Conservation (phyloP, 2,888 invertebrate genomes). For the Drosophila engyochracea region DNA sequence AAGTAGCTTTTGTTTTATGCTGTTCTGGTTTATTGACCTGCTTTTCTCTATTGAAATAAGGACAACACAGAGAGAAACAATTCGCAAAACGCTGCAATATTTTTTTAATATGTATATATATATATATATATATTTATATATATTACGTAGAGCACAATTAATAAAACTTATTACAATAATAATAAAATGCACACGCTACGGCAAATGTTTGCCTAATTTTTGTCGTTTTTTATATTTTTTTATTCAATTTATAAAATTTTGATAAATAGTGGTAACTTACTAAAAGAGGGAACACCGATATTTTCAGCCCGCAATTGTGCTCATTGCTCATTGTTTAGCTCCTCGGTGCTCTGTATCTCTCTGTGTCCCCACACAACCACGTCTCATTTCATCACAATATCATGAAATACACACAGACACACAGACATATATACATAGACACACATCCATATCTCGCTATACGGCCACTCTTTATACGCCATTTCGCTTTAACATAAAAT, state of each 20-base stretch:
- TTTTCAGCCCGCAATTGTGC: constrained; percentile 82
- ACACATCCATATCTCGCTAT: too few relatives aligned
- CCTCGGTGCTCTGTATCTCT: constrained; percentile 39
- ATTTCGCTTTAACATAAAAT: too few relatives aligned
- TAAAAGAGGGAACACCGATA: constrained; percentile 75
- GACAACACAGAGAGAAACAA: neutral
- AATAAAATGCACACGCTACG: constrained; percentile 29
- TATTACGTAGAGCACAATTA: constrained; percentile 41
- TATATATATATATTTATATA: too few relatives aligned
- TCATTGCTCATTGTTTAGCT: constrained; percentile 66
- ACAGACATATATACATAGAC: too few relatives aligned
- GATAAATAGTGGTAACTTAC: constrained; percentile 31
- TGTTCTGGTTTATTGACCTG: constrained; percentile 55
- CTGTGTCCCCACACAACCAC: constrained; percentile 11
- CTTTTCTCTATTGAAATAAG: neutral
- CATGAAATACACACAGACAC: constrained; percentile 20
- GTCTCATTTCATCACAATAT: constrained; percentile 1
- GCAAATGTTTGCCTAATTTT: constrained; percentile 6
- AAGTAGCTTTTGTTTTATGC: neutral
- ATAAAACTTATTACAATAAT: constrained; percentile 37
- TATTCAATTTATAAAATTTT: neutral
- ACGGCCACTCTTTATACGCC: neutral
- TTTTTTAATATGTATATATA: constrained; percentile 9
- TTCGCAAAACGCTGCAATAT: neutral
- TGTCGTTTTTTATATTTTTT: neutral